These are phyloP conservation scores for Lophotriccus pileatus DNA, from an alignment of 2,797 vertebrate species.

Conservation along the genomic window DNA sequence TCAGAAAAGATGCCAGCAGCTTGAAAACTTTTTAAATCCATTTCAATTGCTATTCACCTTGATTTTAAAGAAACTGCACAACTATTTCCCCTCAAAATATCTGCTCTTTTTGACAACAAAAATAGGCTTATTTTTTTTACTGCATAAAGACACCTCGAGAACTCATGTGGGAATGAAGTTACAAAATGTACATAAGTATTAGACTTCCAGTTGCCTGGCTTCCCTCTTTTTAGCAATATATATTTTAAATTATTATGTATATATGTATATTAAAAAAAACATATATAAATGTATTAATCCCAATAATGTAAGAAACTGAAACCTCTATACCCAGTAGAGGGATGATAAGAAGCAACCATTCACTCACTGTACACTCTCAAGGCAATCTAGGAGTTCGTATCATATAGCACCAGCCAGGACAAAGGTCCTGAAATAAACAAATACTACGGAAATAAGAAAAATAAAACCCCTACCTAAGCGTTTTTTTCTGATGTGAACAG, in stretches of 20 bases:
- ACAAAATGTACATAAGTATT: not conserved
- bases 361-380: not conserved
- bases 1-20: not conserved
- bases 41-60: not conserved
- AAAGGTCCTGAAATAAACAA: not conserved
- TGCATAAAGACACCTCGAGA: not conserved
- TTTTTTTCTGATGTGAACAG: not conserved
- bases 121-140: not conserved
- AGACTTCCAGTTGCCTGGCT: not conserved
- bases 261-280: not conserved
- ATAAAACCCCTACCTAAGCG: not conserved
- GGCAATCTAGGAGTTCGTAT: not conserved
- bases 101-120: not conserved
- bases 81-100: not conserved
- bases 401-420: not conserved
- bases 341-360: not conserved
- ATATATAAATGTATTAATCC: not conserved
- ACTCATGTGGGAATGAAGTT: not conserved
- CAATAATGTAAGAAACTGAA: not conserved
- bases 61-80: not conserved
- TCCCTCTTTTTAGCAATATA: not conserved
- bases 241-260: not conserved
- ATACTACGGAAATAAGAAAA: not conserved
- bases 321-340: not conserved
- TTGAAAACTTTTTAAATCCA: not conserved